Evolutionary conservation across 2,113 vertebrate genomes (phyloP), one percentile per base, ranked within the genome.

Genomic region (Lutjanus erythropterus): DNA sequence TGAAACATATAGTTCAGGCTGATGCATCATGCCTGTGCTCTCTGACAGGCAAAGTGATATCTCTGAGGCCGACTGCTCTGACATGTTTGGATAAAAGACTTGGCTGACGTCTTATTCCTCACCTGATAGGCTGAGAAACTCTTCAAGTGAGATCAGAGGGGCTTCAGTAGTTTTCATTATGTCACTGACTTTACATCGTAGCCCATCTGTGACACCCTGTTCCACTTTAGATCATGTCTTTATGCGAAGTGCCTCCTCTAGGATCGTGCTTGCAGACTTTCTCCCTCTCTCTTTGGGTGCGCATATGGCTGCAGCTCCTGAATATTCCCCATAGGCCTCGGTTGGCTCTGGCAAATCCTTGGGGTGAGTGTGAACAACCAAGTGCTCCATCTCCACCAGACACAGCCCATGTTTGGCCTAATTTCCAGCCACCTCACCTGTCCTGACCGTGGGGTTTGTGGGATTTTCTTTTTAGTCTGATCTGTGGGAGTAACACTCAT

Each of bases 281-380:
- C 4, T 3, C 1, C 21, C 15, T 12, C 47, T 59, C 35, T 11
- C 11, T 11, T 59, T 12, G 25, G 16, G 52, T 58, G 52, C 37
- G 1, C 18, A 37, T 41, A 29, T 3, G 8, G 33, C 11, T 10
- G 23, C 56, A 72, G 44, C 50, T 29, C 14, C 68, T 50, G 2
- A 52, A 27, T 61, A 14, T 41, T n/a, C 46, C 44, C 55, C 4
- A 9, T 2, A 10, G 59, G 12, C 74, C 29, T 74, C 69, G 19
- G n/a, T 64, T 37, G 74, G 29, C 62, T 83, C 59, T 49, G 84
- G 86, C 68, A 86, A 73, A 41, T 81, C 79, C 67, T 82, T 68
- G n/a, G 71, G 71, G 37, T 72, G 88, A 25, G 65, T 76, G 58
- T 78, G 39, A 46, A 81, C 58, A 9, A 71, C 78, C 9, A 90